Evolutionary conservation across 2,113 vertebrate genomes (phyloP).

Genomic region (Gyps fulvus): DNA sequence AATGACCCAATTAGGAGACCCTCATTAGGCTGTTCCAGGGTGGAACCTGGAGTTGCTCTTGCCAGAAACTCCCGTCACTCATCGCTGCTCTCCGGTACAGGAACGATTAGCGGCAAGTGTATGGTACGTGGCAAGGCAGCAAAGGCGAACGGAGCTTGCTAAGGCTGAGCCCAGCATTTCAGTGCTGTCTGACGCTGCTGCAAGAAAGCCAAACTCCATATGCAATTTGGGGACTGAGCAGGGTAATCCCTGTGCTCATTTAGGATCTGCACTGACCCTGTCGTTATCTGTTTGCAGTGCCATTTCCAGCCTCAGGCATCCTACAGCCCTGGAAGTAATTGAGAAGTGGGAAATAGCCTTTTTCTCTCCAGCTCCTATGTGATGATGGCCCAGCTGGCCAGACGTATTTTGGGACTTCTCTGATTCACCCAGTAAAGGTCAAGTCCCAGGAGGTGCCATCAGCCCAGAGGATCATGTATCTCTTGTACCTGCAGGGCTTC

Average conservation of each 20-base stretch:
- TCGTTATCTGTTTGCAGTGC: accelerated
- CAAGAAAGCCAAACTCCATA: neutral
- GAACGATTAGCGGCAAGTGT: neutral
- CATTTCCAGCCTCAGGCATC: neutral
- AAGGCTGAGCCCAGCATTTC: neutral
- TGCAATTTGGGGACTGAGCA: neutral
- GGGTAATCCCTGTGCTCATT: neutral
- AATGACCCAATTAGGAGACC: neutral
- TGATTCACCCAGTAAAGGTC: neutral
- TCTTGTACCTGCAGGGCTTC: neutral
- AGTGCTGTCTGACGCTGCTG: neutral
- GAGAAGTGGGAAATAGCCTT: neutral
- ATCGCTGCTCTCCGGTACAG: accelerated
- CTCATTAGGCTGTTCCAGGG: neutral
- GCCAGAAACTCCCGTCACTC: neutral
- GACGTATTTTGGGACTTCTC: neutral
- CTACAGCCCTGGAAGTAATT: neutral
- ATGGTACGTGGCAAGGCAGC: neutral
- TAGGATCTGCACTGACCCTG: neutral
- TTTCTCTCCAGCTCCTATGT: neutral
- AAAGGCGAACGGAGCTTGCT: neutral
- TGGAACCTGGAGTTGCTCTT: neutral
- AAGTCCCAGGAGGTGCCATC: neutral
- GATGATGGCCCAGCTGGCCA: neutral
- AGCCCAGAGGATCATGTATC: neutral